Conservation (phyloP, 2,888 invertebrate genomes). For the Formica aserva region DNA sequence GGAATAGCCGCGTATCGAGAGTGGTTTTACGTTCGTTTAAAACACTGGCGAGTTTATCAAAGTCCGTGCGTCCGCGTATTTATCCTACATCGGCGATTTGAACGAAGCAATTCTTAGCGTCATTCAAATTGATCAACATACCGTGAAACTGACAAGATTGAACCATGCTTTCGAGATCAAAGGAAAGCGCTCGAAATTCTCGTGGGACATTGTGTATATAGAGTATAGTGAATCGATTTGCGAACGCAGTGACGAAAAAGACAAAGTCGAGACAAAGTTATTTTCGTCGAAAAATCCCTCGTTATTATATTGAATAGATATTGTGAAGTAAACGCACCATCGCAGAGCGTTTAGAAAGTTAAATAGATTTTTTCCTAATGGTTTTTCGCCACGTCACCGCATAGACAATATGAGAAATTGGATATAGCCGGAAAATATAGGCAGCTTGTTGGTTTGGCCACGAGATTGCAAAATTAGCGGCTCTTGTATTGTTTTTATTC, state of each 20-base stretch:
- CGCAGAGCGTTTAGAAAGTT: constrained; percentile 10
- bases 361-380: background rate
- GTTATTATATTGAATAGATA: background rate
- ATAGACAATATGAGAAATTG: constrained; percentile 11
- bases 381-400: background rate
- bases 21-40: background rate
- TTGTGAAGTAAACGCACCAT: background rate
- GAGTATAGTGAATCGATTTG: constrained; percentile 9
- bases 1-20: background rate
- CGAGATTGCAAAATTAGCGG: constrained; percentile 68
- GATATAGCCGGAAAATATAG: constrained; percentile 2
- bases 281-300: background rate
- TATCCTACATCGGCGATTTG: background rate
- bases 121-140: constrained; percentile 25
- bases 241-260: background rate
- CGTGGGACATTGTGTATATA: background rate
- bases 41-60: background rate
- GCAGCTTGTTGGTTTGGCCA: constrained; percentile 34
- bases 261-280: background rate
- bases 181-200: constrained; percentile 20
- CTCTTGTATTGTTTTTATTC: constrained; percentile 61
- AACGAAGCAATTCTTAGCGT: constrained; percentile 8
- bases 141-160: constrained; percentile 8
- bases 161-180: constrained; percentile 11
- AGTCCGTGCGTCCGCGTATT: background rate